These are phyloP conservation scores for Copidosoma floridanum DNA, from an alignment of 1,140 invertebrate genomes.

Conservation along the genomic window DNA sequence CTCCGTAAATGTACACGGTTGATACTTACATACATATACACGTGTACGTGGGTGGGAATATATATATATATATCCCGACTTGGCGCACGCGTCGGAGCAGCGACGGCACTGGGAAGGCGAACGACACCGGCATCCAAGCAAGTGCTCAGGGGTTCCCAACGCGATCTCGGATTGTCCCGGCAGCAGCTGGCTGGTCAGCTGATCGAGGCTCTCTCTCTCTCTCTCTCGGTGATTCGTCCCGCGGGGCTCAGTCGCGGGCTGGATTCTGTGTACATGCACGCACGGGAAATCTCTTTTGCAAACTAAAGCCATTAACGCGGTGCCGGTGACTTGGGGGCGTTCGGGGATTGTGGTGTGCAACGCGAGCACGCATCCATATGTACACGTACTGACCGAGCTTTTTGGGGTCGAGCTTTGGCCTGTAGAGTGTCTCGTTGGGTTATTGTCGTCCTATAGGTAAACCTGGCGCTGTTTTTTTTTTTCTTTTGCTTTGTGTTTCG, in stretches of 20 bases:
- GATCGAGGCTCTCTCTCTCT: slow-evolving; percentile 35
- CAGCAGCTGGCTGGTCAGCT: slow-evolving; percentile 52
- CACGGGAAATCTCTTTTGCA: neutral
- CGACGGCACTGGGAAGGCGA: neutral
- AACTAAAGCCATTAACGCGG: neutral
- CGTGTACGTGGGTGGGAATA: neutral
- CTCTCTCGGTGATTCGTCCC: neutral
- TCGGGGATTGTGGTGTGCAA: no score
- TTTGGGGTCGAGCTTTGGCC: no score
- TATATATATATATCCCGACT: neutral
- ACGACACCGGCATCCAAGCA: neutral
- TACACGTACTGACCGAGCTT: no score
- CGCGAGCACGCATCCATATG: no score
- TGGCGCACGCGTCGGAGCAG: no score
- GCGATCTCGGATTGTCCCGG: neutral
- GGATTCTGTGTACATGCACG: no score
- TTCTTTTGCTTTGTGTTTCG: no score
- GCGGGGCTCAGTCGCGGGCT: slow-evolving; percentile 13
- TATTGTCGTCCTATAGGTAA: no score
- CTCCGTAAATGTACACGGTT: neutral
- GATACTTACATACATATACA: neutral
- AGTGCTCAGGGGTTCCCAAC: slow-evolving; percentile 44
- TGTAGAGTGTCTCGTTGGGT: no score
- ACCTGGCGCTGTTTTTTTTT: no score
- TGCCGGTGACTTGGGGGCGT: no score